Evolutionary conservation across 2,797 vertebrate species (phyloP), one percentile per base, ranked within the genome.

Genomic region (Phalanger gymnotis): DNA sequence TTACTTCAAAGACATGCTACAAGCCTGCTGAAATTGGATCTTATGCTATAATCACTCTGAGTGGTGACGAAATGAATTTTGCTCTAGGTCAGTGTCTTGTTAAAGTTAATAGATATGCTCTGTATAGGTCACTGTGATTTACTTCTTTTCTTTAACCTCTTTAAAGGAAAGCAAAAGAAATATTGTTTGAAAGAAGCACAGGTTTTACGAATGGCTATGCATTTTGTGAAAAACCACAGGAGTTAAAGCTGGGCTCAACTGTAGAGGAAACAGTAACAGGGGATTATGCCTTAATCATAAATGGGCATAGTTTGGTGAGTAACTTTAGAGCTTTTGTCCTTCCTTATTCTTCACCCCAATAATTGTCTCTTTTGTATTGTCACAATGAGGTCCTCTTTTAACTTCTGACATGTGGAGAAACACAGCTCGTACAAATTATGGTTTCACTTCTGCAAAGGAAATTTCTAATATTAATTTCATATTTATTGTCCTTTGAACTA

Each of bases 241-340:
- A 97, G n/a, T 96, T 92, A 96, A 97, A 96, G 55, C 97, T 98
- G 52, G 98, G 98, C 52, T 98, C 96, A 9, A 98, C 99, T 91
- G 98, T 98, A 96, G 98, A 99, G 94, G 99, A 99, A 97, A 98
- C 98, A 30, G 94, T 99, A 40, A 98, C 98, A 92, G 97, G 98
- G 96, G 99, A 99, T 96, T 99, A 99, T 81, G 99, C 98, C 73
- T 98, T 99, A 97, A 97, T 99, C 97, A 98, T 99, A 98, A 99
- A 98, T 95, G 99, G 98, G 93, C 99, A 98, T 98, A 99, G 99
- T 97, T 98, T 99, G 98, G 98, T 99, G 98, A 99, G 98, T 96
- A 89, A 52, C 3, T 95, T 97, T 66, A 93, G 91, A 34, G 93
- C 66, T 95, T 94, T 97, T 97, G n/a, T 95, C 54, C 34, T 97